Conservation (phyloP, 1,140 invertebrate species). For the Macrocentrus cingulum region DNA sequence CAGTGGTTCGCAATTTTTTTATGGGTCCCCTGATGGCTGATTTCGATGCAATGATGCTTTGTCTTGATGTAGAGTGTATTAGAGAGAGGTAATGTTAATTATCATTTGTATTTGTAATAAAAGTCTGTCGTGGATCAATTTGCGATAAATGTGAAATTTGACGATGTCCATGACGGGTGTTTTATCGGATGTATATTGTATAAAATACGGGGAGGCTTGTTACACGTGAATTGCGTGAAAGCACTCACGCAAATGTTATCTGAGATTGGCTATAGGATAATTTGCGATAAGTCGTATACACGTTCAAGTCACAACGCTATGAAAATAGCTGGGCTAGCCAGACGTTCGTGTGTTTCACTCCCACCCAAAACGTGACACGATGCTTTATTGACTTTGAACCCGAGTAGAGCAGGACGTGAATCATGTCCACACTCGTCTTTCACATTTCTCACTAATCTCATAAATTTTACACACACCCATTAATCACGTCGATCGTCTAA, state of each 20-base stretch:
- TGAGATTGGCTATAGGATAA: conserved; percentile 41
- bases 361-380: conserved; percentile 9
- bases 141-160: too few relatives aligned
- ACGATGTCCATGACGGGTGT: too few relatives aligned
- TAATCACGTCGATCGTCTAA: too few relatives aligned
- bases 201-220: too few relatives aligned
- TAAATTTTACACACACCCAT: background rate
- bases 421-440: conserved; percentile 11
- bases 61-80: too few relatives aligned
- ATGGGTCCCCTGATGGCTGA: background rate
- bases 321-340: conserved; percentile 24
- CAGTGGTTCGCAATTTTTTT: conserved; percentile 56
- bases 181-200: too few relatives aligned
- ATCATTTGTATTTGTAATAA: too few relatives aligned
- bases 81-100: too few relatives aligned
- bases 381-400: conserved; percentile 25
- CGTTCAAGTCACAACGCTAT: conserved; percentile 4
- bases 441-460: conserved; percentile 4
- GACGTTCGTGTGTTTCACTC: conserved; percentile 10
- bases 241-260: conserved; percentile 36
- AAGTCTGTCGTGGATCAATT: too few relatives aligned
- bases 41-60: too few relatives aligned
- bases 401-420: conserved; percentile 14
- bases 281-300: conserved; percentile 31
- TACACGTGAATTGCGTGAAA: conserved; percentile 16